A percentile compares a stretch with the other conserved stretches of the same genome.
Conservation (phyloP, 2,113 vertebrate genomes). For the Condylura cristata region DNA sequence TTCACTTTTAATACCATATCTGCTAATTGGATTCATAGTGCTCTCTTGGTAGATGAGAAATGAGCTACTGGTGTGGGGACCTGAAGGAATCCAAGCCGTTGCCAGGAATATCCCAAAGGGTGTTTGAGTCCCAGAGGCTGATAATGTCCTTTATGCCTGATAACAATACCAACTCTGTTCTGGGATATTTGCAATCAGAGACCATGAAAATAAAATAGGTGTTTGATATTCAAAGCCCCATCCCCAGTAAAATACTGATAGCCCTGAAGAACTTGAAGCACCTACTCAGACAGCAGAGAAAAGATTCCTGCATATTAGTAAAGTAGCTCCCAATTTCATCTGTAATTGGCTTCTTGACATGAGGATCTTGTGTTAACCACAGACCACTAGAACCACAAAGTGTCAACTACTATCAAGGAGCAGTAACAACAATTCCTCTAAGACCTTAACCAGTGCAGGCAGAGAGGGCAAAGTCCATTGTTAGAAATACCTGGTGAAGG, state of each 20-base stretch:
- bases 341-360: not conserved
- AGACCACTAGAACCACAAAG: not conserved
- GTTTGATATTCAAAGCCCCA: not conserved
- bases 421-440: not conserved
- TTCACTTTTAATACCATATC: not conserved
- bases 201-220: not conserved
- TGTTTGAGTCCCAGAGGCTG: not conserved
- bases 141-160: not conserved
- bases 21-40: not conserved
- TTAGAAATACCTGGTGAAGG: not conserved
- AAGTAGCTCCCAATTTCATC: not conserved
- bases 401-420: not conserved
- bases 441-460: not conserved
- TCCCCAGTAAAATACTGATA: not conserved
- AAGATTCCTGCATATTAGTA: not conserved
- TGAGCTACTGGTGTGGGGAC: not conserved
- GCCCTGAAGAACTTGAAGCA: not conserved
- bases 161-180: not conserved
- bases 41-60: not conserved
- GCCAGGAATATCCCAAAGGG: not conserved
- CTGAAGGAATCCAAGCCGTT: not conserved
- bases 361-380: not conserved
- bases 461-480: not conserved
- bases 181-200: not conserved
- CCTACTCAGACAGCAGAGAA: not conserved